These are phyloP conservation scores for Pyrrhosoma nymphula DNA, from an alignment of 2,888 invertebrate species.

Conservation along the genomic window DNA sequence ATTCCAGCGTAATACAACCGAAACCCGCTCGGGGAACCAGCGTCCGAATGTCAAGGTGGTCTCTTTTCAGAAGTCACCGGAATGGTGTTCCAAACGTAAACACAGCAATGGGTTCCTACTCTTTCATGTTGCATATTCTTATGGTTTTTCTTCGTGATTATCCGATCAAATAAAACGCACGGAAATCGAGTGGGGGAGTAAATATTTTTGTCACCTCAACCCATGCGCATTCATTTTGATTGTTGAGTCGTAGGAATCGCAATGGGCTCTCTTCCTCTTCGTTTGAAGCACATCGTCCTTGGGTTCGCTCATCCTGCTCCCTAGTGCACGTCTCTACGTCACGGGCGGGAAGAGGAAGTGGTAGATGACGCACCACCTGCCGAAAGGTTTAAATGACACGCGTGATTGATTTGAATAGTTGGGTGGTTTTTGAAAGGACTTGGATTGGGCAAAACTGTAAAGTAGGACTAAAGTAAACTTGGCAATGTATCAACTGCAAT, in stretches of 20 bases:
- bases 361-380: background rate
- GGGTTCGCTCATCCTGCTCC: background rate
- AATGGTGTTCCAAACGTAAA: background rate
- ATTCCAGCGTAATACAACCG: too few species aligned
- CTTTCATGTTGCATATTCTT: background rate
- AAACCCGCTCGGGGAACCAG: too few species aligned
- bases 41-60: background rate
- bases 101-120: background rate
- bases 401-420: background rate
- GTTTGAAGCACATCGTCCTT: background rate
- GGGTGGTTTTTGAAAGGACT: background rate
- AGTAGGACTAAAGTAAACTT: too few species aligned
- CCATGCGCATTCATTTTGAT: background rate
- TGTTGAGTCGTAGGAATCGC: background rate
- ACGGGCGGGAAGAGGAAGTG: background rate
- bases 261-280: background rate
- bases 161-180: background rate
- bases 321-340: background rate
- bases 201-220: background rate
- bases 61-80: background rate
- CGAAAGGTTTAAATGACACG: background rate
- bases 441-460: background rate
- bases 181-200: background rate
- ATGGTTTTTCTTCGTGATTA: background rate
- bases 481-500: too few species aligned